phyloP scores from a whole-genome alignment of 1,140 invertebrate species.

The Leptestheria dahalacensis region DNA sequence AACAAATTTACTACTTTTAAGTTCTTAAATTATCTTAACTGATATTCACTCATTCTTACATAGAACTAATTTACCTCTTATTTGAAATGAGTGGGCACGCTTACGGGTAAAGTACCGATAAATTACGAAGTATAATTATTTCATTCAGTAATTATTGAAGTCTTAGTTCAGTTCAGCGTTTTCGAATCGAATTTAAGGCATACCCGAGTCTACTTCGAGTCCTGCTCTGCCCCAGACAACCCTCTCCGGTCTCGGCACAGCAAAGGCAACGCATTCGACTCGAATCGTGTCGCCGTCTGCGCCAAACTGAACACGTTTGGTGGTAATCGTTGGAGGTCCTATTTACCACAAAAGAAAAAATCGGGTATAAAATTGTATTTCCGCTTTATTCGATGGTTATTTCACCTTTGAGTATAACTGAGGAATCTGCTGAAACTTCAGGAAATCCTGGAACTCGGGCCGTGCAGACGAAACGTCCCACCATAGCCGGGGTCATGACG shows the following conservation, averaged over 20 bases:
- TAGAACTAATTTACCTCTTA: no score
- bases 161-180: no score
- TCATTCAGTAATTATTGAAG: no score
- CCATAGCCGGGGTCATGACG: constrained; percentile 49
- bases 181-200: no score
- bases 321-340: constrained; percentile 66
- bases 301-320: constrained; percentile 68
- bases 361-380: no score
- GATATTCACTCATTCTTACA: no score
- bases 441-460: constrained; percentile 48
- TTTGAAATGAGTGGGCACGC: no score
- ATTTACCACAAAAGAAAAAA: constrained; percentile 19
- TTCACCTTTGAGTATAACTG: constrained; percentile 54
- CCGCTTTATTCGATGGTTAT: no score
- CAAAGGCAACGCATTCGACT: constrained; percentile 73
- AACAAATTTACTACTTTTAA: no score
- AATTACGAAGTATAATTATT: no score
- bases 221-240: constrained; percentile 76
- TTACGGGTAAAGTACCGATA: no score
- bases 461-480: constrained; percentile 73
- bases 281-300: constrained; percentile 57
- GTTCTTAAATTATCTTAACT: no score
- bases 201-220: constrained; percentile 47
- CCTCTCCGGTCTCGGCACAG: constrained; percentile 69
- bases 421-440: constrained; percentile 64